Conservation (phyloP, 2,797 vertebrate genomes). For the Hydrolagus colliei region DNA sequence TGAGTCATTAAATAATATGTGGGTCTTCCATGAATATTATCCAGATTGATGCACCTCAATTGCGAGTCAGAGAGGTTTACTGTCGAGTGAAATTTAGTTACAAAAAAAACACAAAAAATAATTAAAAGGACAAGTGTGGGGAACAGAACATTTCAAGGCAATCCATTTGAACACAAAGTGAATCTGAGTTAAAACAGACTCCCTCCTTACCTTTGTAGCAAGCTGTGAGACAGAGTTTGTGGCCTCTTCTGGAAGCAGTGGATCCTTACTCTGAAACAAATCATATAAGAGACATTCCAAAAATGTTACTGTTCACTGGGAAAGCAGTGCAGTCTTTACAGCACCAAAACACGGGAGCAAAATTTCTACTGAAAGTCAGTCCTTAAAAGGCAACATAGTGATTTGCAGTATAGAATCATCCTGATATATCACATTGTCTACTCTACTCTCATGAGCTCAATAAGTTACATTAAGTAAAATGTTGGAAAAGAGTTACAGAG, state of each 20-base stretch:
- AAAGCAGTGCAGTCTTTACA: background rate
- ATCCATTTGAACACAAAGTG: background rate
- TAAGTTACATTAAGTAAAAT: background rate
- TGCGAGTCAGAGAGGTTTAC: background rate
- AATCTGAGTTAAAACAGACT: slow-evolving; percentile 14
- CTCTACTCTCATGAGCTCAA: background rate
- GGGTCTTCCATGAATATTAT: background rate
- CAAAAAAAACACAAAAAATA: background rate
- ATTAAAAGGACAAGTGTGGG: background rate
- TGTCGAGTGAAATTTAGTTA: background rate
- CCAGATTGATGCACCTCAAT: background rate
- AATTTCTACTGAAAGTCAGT: background rate
- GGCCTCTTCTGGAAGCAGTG: slow-evolving; percentile 29
- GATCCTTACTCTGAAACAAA: slow-evolving; percentile 27
- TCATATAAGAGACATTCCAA: slow-evolving; percentile 25
- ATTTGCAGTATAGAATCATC: too few relatives aligned
- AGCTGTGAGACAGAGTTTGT: slow-evolving; percentile 28
- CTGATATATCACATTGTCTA: background rate
- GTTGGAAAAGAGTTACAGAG: background rate
- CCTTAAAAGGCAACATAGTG: background rate
- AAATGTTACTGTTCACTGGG: slow-evolving; percentile 2
- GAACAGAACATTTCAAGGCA: slow-evolving; percentile 5
- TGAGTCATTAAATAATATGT: background rate
- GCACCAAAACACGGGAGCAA: background rate
- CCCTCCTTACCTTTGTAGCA: slow-evolving; percentile 25